Base-by-base conservation (phyloP, 2,113 vertebrate genomes). In the Entelurus aequoreus region DNA sequence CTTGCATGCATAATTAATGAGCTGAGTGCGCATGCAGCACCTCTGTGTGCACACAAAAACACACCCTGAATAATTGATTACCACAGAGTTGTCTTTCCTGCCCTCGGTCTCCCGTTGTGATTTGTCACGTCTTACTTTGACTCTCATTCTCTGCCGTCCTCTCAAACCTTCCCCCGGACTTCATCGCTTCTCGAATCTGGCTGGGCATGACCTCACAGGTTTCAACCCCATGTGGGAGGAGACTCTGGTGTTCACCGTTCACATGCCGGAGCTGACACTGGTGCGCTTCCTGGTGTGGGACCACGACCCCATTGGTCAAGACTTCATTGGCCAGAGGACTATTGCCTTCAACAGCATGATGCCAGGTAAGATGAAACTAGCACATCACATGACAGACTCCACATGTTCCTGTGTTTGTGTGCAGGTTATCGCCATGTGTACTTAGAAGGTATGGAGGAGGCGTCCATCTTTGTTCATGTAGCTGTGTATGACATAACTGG, bases 211-310 rank as follows among this genome's bases (percentile, higher is more conserved):
- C 28, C 52, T 16, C 2, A 0, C 5, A 98, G 97, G 97, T 0
- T 98, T 99, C 82, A 98, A 99, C 82, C 97, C 97, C 0, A 94
- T 98, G 95, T 99, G 97, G 97, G 97, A 98, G 84, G 97, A 98
- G 68, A 99, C 96, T 0, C 65, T 98, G 80, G 93, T 98, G 61
- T 98, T 99, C 87, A 93, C 90, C 0, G 79, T 98, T 0, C 92
- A 98, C 82, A 95, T 99, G 97, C 94, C 97, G 0, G 95, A 98
- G 85, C 83, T 96, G 0, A 87, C 94, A 0, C 87, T 99, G 12
- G 84, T 99, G 36, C 94, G 97, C 6, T 99, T 99, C 86, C 93
- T 99, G 0, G 96, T 99, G 71, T 99, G 97, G 97, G 97, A 99
- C 57, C 97, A 98, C 0, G 97, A 99, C 77, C 97, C 97, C 38